These are phyloP conservation scores for Phasianus colchicus DNA, from an alignment of 2,113 vertebrate genomes.

Conservation along the genomic window DNA sequence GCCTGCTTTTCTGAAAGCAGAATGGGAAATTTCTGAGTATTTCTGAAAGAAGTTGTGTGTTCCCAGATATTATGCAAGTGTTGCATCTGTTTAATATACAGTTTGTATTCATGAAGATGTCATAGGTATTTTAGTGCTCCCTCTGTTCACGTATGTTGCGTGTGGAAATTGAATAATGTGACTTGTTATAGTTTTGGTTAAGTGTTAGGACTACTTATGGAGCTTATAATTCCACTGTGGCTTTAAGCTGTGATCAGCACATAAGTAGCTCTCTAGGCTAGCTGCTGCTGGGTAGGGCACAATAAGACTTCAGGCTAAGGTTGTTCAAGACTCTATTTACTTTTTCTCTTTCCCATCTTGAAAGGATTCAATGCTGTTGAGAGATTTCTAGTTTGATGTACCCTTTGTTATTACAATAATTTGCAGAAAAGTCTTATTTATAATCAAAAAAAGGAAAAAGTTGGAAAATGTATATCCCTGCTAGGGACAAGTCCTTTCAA, in stretches of 20 bases:
- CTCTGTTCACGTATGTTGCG: accelerated
- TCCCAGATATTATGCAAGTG: not conserved
- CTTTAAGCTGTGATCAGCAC: not conserved
- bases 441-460: not conserved
- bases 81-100: not conserved
- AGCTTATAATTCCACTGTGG: not conserved
- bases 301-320: not conserved
- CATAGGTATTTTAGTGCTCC: not conserved
- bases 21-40: not conserved
- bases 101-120: not conserved
- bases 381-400: not conserved
- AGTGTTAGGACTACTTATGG: not conserved
- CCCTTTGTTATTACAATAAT: not conserved
- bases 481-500: not conserved
- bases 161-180: not conserved
- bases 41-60: not conserved
- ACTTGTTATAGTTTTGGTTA: not conserved
- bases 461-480: constrained; percentile 11
- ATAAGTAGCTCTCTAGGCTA: not conserved
- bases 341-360: not conserved
- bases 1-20: not conserved
- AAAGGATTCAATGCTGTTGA: not conserved
- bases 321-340: not conserved
- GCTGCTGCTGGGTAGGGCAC: too few species aligned
- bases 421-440: not conserved